These are phyloP conservation scores for Hypothenemus hampei DNA, from an alignment of 1,140 invertebrate species.

Conservation along the genomic window DNA sequence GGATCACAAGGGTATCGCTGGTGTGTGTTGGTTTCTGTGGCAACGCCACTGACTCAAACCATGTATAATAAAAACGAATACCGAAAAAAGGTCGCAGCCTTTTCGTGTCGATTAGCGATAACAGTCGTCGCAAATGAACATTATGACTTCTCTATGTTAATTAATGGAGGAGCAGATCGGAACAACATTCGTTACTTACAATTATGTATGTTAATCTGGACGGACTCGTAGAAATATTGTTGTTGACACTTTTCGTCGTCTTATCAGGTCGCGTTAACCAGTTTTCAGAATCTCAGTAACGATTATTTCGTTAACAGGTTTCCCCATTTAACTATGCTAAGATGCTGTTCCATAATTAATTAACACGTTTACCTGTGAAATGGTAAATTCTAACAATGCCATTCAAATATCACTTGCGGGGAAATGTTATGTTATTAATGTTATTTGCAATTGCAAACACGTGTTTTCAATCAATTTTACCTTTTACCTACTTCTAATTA, in stretches of 20 bases:
- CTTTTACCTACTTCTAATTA: no score
- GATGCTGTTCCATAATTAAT: no score
- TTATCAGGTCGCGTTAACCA: conserved; percentile 7
- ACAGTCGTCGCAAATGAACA: conserved; percentile 36
- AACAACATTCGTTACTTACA: conserved; percentile 33
- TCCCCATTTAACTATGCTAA: background rate
- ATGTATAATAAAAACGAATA: no score
- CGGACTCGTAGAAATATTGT: conserved; percentile 10
- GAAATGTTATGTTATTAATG: no score
- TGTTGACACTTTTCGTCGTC: conserved; percentile 7
- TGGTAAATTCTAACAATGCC: no score
- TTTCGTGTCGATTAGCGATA: conserved; percentile 37
- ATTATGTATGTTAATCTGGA: conserved; percentile 38
- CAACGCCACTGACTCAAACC: conserved; percentile 18
- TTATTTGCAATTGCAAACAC: no score
- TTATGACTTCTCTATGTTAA: conserved; percentile 39
- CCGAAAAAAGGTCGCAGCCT: conserved; percentile 19
- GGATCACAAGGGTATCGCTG: no score
- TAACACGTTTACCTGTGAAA: no score
- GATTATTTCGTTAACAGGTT: conserved; percentile 7
- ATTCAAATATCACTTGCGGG: no score
- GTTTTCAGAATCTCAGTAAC: background rate
- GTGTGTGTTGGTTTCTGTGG: no score
- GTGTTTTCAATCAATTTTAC: no score
- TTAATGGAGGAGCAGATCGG: conserved; percentile 27